phyloP scores from a whole-genome alignment of 2,797 vertebrate species.

The Sebastes paucispinis region DNA sequence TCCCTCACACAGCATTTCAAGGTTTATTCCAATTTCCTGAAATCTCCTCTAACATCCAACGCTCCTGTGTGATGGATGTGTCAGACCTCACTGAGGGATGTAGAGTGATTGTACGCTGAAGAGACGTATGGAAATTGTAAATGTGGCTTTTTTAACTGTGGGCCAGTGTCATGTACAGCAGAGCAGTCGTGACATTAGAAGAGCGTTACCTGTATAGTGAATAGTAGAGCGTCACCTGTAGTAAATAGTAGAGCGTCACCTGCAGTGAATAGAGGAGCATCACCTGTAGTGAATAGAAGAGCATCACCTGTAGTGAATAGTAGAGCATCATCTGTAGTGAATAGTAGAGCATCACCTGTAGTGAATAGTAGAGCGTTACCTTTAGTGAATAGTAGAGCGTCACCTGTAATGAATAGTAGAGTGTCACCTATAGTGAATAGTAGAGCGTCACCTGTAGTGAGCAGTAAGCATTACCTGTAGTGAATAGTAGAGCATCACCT shows the following conservation, averaged over 20 bases:
- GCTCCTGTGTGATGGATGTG: background rate
- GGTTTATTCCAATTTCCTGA: background rate
- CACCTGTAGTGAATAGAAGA: background rate
- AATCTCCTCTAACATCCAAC: background rate
- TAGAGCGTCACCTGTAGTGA: rapidly evolving
- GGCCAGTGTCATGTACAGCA: background rate
- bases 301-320: conserved; percentile 1
- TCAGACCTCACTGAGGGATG: background rate
- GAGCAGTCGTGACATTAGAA: conserved; percentile 23
- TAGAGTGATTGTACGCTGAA: background rate
- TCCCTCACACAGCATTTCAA: conserved; percentile 18
- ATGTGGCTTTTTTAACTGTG: background rate
- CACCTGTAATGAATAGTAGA: no score
- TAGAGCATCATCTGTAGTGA: rapidly evolving
- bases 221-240: conserved; percentile 9
- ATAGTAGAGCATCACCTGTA: rapidly evolving
- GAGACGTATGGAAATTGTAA: background rate
- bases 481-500: no score
- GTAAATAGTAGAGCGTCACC: conserved; percentile 1
- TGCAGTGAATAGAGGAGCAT: background rate
- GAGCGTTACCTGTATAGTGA: conserved; percentile 11
- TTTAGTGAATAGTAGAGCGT: no score
- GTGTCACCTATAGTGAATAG: no score
- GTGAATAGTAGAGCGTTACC: rapidly evolving
- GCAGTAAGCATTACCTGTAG: rapidly evolving